Evolutionary conservation across 2,797 vertebrate genomes (phyloP).

Genomic region (Amniataba percoides): DNA sequence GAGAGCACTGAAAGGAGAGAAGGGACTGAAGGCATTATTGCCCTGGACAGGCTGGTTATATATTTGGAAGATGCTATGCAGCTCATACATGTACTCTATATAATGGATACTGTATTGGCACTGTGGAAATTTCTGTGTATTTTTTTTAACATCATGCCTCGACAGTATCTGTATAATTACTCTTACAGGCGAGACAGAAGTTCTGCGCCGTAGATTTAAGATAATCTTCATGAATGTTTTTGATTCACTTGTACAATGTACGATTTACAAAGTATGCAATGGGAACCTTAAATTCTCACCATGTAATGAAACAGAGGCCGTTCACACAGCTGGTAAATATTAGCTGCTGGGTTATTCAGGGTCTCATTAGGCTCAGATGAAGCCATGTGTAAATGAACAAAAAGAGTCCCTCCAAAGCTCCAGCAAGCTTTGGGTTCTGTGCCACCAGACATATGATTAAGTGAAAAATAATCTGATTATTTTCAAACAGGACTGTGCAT

Average conservation of each 20-base stretch:
- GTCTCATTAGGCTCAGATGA: not conserved
- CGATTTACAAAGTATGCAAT: not conserved
- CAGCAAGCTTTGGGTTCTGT: not conserved
- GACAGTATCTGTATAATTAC: too few relatives aligned
- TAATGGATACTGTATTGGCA: too few relatives aligned
- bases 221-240: too few relatives aligned
- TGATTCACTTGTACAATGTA: not conserved
- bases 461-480: not conserved
- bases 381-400: not conserved
- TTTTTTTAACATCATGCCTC: too few relatives aligned
- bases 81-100: too few relatives aligned
- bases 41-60: too few relatives aligned
- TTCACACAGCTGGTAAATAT: not conserved
- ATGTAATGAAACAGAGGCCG: not conserved
- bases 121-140: too few relatives aligned
- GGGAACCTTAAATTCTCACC: not conserved
- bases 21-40: too few relatives aligned
- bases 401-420: not conserved
- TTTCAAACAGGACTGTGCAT: not conserved
- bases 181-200: too few relatives aligned
- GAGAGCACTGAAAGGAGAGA: too few relatives aligned
- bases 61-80: too few relatives aligned
- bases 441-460: conserved; percentile 1
- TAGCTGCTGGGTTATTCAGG: not conserved
- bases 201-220: not conserved